Percentiles rank a stretch among this genome's conserved stretches.
phyloP scores from a whole-genome alignment of 2,797 vertebrate genomes.

The Typhlichthys subterraneus region DNA sequence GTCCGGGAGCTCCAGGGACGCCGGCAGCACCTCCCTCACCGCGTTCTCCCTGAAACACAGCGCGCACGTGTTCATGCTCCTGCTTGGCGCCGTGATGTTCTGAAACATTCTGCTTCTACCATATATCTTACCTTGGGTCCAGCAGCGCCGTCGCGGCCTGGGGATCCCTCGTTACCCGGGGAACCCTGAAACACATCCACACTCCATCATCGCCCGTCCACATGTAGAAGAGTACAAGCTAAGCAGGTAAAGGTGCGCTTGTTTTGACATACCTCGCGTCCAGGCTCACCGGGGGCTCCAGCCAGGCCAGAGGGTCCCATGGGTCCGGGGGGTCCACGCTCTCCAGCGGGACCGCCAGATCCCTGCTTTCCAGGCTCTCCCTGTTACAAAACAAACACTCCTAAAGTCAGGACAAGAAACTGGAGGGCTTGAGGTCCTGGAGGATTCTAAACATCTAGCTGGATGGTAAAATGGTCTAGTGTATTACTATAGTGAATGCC shows the following conservation, averaged over 20 bases:
- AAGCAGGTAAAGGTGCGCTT: neutral
- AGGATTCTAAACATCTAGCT: too few relatives aligned
- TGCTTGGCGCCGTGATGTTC: too few relatives aligned
- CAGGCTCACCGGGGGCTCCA: conserved; percentile 92
- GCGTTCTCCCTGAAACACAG: conserved; percentile 86
- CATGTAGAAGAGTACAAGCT: neutral
- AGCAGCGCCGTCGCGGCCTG: conserved; percentile 89
- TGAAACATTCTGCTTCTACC: too few relatives aligned
- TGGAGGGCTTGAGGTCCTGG: too few relatives aligned
- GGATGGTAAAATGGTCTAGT: too few relatives aligned
- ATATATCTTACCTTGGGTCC: conserved; percentile 86
- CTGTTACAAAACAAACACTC: conserved; percentile 59
- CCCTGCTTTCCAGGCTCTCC: conserved; percentile 93
- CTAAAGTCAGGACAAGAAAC: neutral
- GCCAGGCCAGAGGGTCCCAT: conserved; percentile 90
- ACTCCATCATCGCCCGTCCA: conserved; percentile 1
- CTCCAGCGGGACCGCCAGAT: conserved; percentile 83
- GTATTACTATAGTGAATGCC: too few relatives aligned
- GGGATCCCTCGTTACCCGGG: conserved; percentile 90
- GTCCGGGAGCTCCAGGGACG: conserved; percentile 91
- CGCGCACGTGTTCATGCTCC: too few relatives aligned
- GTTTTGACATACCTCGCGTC: conserved; percentile 86
- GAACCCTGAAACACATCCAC: conserved; percentile 77
- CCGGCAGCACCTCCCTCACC: conserved; percentile 88
- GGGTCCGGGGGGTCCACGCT: conserved; percentile 94